These are phyloP conservation scores for Columba janthina DNA, from an alignment of 2,113 vertebrate species.

Conservation along the genomic window DNA sequence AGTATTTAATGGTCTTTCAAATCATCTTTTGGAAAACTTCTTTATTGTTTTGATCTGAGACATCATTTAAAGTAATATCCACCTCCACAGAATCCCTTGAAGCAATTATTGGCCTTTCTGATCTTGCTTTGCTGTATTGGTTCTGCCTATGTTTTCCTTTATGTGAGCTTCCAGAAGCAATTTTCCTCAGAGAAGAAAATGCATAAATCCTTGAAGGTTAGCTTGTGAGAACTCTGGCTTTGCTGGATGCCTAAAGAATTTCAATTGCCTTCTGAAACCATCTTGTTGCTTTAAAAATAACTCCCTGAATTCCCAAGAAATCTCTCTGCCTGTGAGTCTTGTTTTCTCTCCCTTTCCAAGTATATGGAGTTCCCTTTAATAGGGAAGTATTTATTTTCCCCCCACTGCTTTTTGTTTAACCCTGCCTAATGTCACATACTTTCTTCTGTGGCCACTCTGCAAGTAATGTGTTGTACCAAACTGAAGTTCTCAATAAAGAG, in stretches of 20 bases:
- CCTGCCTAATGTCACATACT: not conserved
- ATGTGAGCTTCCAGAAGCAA: slow-evolving; percentile 43
- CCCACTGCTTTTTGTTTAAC: not conserved
- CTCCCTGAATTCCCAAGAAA: not conserved
- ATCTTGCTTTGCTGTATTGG: slow-evolving; percentile 46
- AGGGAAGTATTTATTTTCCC: not conserved
- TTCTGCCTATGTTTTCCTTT: slow-evolving; percentile 52
- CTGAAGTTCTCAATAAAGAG: not conserved
- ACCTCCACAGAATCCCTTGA: slow-evolving; percentile 10
- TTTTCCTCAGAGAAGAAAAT: slow-evolving; percentile 45
- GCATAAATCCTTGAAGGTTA: slow-evolving; percentile 52
- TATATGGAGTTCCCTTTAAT: not conserved
- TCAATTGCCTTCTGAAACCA: slow-evolving; percentile 42
- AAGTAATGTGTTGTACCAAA: not conserved
- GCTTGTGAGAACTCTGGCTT: slow-evolving; percentile 23
- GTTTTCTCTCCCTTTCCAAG: slow-evolving; percentile 2
- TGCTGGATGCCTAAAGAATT: slow-evolving; percentile 50
- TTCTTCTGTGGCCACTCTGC: not conserved
- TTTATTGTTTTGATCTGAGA: slow-evolving; percentile 48
- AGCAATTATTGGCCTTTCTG: slow-evolving; percentile 58
- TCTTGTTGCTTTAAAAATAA: slow-evolving; percentile 15
- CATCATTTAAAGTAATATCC: slow-evolving; percentile 36
- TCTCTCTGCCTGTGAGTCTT: not conserved
- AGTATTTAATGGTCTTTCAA: slow-evolving; percentile 31
- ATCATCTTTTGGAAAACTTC: slow-evolving; percentile 21